These are phyloP conservation scores for Achroia grisella DNA, from an alignment of 1,140 invertebrate species.

Conservation along the genomic window DNA sequence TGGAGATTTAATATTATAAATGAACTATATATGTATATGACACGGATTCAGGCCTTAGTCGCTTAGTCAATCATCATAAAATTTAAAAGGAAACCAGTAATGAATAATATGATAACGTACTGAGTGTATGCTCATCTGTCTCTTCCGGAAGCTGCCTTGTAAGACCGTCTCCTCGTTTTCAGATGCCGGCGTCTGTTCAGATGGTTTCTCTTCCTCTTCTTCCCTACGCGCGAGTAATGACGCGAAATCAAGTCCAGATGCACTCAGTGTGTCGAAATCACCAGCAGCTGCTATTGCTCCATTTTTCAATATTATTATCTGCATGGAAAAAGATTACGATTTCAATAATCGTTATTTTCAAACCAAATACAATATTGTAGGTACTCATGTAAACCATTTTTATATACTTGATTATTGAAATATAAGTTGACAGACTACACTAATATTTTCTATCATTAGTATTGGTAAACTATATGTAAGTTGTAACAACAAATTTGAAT, in stretches of 20 bases:
- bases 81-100: neutral
- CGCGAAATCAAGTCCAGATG: slow-evolving; percentile 78
- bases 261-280: slow-evolving; percentile 76
- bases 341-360: too few relatives aligned
- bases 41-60: too few relatives aligned
- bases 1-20: too few relatives aligned
- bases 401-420: too few relatives aligned
- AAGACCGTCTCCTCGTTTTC: slow-evolving; percentile 35
- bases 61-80: too few relatives aligned
- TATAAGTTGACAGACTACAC: too few relatives aligned
- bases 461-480: too few relatives aligned
- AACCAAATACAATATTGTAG: too few relatives aligned
- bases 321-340: slow-evolving; percentile 6
- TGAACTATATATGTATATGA: too few relatives aligned
- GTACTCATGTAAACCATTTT: too few relatives aligned
- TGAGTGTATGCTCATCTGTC: slow-evolving; percentile 70
- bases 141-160: slow-evolving; percentile 57
- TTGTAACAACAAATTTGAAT: too few relatives aligned
- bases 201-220: slow-evolving; percentile 55
- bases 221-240: slow-evolving; percentile 74
- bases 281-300: slow-evolving; percentile 76
- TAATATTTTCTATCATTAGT: too few relatives aligned
- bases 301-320: slow-evolving; percentile 78
- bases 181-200: slow-evolving; percentile 23
- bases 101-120: slow-evolving; percentile 29